A percentile compares a stretch with the other conserved stretches of the same genome.
Evolutionary conservation across 2,888 invertebrate species (phyloP).

Genomic region (Noctua fimbriata): DNA sequence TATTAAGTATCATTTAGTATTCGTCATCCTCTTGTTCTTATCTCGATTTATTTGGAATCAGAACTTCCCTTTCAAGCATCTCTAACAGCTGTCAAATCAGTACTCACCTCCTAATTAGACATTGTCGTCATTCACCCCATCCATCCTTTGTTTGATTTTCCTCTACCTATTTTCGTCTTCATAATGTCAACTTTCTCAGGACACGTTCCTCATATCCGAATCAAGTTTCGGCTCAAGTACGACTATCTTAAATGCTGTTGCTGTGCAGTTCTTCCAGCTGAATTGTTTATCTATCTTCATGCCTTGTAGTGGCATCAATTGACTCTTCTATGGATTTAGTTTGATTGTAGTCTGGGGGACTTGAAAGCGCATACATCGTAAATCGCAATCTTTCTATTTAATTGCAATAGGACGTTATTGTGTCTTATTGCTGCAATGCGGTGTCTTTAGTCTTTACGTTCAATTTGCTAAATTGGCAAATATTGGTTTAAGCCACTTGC

Average conservation of each 20-base stretch:
- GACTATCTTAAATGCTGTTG: neutral
- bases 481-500: conserved; percentile 31
- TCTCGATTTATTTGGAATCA: neutral
- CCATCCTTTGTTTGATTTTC: too few relatives aligned
- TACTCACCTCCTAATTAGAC: neutral
- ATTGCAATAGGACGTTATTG: conserved; percentile 43
- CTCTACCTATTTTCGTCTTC: neutral
- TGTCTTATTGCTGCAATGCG: conserved; percentile 19
- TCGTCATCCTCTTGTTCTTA: neutral
- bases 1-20: neutral
- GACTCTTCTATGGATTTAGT: conserved; percentile 6
- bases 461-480: conserved; percentile 55
- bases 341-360: neutral
- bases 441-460: conserved; percentile 35
- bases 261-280: neutral
- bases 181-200: neutral
- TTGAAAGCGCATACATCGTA: conserved; percentile 10
- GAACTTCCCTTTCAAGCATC: neutral
- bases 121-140: neutral
- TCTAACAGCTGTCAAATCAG: neutral
- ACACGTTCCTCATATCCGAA: neutral
- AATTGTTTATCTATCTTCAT: neutral
- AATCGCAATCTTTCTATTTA: conserved; percentile 15
- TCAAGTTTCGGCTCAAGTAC: neutral
- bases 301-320: neutral